These are phyloP conservation scores for Phoebastria nigripes DNA, from an alignment of 2,797 vertebrate species.

Conservation along the genomic window DNA sequence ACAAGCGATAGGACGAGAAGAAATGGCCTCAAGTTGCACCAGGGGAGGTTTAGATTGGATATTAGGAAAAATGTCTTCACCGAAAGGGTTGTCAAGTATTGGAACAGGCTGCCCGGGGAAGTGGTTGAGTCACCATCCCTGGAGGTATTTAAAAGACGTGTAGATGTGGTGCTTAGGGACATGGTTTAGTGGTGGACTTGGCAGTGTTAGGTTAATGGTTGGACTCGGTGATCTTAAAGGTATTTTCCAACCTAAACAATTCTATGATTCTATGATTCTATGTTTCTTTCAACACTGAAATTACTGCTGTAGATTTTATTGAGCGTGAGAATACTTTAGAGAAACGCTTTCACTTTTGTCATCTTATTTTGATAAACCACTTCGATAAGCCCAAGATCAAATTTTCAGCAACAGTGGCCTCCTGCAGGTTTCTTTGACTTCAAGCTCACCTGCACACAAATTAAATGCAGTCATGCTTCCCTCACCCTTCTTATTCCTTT, in stretches of 20 bases:
- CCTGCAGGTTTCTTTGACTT: background rate
- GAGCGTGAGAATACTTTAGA: background rate
- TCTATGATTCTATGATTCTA: background rate
- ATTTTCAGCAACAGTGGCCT: background rate
- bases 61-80: background rate
- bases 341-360: background rate
- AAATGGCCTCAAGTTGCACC: background rate
- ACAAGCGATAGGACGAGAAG: background rate
- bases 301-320: background rate
- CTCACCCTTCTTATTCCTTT: background rate
- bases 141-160: background rate
- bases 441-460: background rate
- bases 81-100: background rate
- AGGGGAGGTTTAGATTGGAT: background rate
- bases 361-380: background rate
- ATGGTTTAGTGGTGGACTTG: background rate
- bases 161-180: background rate
- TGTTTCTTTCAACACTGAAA: background rate
- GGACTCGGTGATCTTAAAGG: background rate
- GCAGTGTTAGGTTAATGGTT: background rate
- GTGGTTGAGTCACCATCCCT: background rate
- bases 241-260: background rate
- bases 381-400: background rate
- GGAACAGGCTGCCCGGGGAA: background rate
- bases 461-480: background rate